Conservation (phyloP, 1,140 invertebrate species). For the Drosophila quadrilineata region DNA sequence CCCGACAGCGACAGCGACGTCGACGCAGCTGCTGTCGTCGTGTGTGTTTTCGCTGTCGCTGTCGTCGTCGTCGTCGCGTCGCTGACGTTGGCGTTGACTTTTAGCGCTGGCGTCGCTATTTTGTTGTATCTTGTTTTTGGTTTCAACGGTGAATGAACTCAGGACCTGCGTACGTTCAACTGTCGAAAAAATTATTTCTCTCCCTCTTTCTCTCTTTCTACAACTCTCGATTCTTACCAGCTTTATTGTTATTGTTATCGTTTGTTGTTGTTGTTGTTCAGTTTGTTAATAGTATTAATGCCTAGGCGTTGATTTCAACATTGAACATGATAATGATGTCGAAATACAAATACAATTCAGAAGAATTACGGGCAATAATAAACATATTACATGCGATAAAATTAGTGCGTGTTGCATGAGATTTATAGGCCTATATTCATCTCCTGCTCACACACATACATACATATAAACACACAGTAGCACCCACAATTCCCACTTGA, state of each 20-base stretch:
- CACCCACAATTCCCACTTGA: too few species aligned
- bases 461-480: too few species aligned
- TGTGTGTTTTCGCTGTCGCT: conserved; percentile 25
- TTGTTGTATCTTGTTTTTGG: conserved; percentile 78
- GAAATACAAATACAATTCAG: too few species aligned
- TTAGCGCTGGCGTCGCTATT: conserved; percentile 46
- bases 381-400: too few species aligned
- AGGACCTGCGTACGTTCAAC: conserved; percentile 76
- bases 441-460: too few species aligned
- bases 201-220: background rate
- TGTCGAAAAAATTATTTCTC: conserved; percentile 59
- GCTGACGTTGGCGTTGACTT: conserved; percentile 33
- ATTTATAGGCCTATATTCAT: too few species aligned
- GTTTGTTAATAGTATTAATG: background rate
- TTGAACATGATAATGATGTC: too few species aligned
- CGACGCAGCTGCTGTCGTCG: too few species aligned
- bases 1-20: too few species aligned
- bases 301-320: too few species aligned
- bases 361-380: too few species aligned
- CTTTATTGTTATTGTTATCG: conserved; percentile 32
- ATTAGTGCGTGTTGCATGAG: too few species aligned
- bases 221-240: conserved; percentile 23
- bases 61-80: conserved; percentile 8
- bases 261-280: conserved; percentile 39
- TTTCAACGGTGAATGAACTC: conserved; percentile 79